Conservation (phyloP, 2,113 vertebrate species). For the Antennarius striatus region DNA sequence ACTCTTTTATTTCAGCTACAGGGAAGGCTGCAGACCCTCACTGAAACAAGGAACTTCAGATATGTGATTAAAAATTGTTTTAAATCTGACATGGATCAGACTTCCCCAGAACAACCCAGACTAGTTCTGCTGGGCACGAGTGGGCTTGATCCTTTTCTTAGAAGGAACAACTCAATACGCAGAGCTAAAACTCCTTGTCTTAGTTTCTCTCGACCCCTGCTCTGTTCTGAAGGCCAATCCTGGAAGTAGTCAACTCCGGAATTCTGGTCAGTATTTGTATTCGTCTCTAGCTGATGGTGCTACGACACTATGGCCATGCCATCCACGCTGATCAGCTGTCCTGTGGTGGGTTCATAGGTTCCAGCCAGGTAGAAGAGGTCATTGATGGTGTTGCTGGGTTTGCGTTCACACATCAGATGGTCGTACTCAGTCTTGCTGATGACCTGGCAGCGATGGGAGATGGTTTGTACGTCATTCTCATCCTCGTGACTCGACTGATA, state of each 20-base stretch:
- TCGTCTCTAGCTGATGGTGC: slow-evolving; percentile 38
- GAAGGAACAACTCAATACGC: slow-evolving; percentile 26
- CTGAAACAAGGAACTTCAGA: slow-evolving; percentile 23
- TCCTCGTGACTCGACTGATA: slow-evolving; percentile 98
- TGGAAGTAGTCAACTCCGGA: slow-evolving; percentile 30
- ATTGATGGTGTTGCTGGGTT: slow-evolving; percentile 77
- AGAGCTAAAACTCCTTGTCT: slow-evolving; percentile 35
- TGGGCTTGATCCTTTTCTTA: slow-evolving; percentile 35
- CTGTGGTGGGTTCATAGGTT: slow-evolving; percentile 93
- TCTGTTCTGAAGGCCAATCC: slow-evolving; percentile 21
- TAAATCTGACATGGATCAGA: slow-evolving; percentile 42
- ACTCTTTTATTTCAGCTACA: slow-evolving; percentile 25
- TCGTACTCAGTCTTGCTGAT: slow-evolving; percentile 90
- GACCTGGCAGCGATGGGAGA: slow-evolving; percentile 98
- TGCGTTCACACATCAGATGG: slow-evolving; percentile 83
- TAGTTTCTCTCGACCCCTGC: slow-evolving; percentile 23
- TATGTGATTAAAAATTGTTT: slow-evolving; percentile 32
- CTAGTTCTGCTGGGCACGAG: slow-evolving; percentile 37
- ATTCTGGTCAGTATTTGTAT: slow-evolving; percentile 25
- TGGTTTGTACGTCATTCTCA: slow-evolving; percentile 98
- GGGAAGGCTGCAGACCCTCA: slow-evolving; percentile 24
- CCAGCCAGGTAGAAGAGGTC: slow-evolving; percentile 97
- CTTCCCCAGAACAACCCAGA: slow-evolving; percentile 21
- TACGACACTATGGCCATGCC: slow-evolving; percentile 91
- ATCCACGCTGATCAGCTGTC: slow-evolving; percentile 90